Conservation (phyloP, 2,888 invertebrate genomes). For the Andrena minutula region DNA sequence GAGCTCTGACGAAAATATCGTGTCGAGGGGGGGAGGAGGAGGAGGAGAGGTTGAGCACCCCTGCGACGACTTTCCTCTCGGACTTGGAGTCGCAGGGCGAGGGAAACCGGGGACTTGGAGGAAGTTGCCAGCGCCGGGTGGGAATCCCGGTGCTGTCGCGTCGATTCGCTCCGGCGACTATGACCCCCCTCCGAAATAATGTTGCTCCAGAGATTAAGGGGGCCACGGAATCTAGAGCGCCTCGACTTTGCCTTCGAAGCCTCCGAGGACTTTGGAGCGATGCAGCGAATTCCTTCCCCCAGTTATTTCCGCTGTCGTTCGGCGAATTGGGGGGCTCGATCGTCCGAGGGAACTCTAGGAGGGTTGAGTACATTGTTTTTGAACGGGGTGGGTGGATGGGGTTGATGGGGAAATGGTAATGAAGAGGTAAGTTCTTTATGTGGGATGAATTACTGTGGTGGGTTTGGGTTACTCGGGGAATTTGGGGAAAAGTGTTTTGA, state of each 20-base stretch:
- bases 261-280: constrained; percentile 15
- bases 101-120: constrained; percentile 4
- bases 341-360: neutral
- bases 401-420: neutral
- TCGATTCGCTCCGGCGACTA: constrained; percentile 41
- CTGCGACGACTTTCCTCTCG: no score
- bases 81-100: neutral
- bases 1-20: neutral
- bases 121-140: constrained; percentile 2
- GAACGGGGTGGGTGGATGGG: neutral
- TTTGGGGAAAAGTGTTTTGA: no score
- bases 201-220: constrained; percentile 40
- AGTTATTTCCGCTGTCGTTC: neutral
- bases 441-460: no score
- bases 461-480: no score
- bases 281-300: constrained; percentile 6
- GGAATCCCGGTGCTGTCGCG: neutral
- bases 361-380: neutral
- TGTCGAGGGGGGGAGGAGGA: neutral
- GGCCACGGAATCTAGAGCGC: constrained; percentile 40
- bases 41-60: no score
- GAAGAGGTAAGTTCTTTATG: neutral
- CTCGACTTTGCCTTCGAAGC: constrained; percentile 24
- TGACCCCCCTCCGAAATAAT: constrained; percentile 38
- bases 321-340: neutral